Conservation (phyloP, 2,113 vertebrate genomes). For the Antechinus flavipes region DNA sequence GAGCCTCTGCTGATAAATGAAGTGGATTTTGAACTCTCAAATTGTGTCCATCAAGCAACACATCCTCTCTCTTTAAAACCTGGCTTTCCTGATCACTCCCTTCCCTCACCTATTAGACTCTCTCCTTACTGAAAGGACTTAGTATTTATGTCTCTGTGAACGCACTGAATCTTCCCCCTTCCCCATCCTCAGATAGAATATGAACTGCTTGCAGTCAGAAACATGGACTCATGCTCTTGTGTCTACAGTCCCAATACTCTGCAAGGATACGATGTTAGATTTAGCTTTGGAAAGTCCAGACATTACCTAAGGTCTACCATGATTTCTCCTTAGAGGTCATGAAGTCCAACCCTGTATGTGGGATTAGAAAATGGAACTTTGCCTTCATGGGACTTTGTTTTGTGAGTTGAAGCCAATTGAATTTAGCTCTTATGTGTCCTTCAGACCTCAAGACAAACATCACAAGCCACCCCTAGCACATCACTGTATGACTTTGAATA, state of each 20-base stretch:
- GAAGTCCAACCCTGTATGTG: neutral
- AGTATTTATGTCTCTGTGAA: neutral
- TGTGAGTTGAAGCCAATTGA: neutral
- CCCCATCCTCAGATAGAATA: neutral
- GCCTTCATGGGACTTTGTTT: neutral
- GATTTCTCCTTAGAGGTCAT: neutral
- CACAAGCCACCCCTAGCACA: neutral
- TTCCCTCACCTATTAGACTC: too few species aligned
- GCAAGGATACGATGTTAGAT: neutral
- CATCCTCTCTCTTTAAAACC: neutral
- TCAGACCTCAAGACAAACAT: conserved; percentile 19
- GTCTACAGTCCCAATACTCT: neutral
- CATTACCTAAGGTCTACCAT: neutral
- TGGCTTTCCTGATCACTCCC: neutral
- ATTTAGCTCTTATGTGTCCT: neutral
- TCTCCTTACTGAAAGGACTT: neutral
- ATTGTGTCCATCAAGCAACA: neutral
- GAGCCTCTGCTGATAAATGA: too few species aligned
- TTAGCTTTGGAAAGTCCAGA: neutral
- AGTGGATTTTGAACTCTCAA: neutral
- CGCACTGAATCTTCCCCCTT: neutral
- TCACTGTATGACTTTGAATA: neutral
- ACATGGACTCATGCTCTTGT: neutral
- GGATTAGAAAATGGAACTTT: neutral
- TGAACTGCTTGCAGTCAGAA: neutral